Percentiles rank a stretch among this genome's conserved stretches.
These are phyloP conservation scores for Tachina lurida DNA, from an alignment of 2,888 invertebrate species.

Conservation along the genomic window DNA sequence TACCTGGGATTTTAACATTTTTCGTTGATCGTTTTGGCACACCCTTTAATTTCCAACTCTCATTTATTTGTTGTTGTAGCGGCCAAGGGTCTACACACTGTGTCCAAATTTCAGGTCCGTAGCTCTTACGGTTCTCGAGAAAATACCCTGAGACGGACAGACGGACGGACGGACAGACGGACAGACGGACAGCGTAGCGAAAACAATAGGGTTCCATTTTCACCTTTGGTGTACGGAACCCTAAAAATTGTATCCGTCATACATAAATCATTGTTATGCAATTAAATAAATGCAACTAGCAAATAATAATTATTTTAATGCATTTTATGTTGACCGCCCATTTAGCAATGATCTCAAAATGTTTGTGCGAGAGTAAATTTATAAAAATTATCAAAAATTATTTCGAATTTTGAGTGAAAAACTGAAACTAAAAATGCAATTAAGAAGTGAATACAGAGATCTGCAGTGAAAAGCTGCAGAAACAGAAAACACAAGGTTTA, in stretches of 20 bases:
- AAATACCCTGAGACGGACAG: no score
- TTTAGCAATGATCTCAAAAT: slow-evolving; percentile 56
- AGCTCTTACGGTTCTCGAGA: no score
- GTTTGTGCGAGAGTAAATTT: background rate
- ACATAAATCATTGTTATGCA: slow-evolving; percentile 55
- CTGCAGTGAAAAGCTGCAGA: background rate
- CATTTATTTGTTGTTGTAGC: no score
- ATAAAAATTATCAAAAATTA: slow-evolving; percentile 41
- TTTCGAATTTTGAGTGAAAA: background rate
- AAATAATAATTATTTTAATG: slow-evolving; percentile 39
- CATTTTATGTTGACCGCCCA: slow-evolving; percentile 4
- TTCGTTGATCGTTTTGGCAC: no score
- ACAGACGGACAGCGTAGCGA: no score
- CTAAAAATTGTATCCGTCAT: slow-evolving; percentile 21
- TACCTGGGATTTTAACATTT: no score
- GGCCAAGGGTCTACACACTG: no score
- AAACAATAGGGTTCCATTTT: no score
- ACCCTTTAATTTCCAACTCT: no score
- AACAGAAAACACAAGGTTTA: slow-evolving; percentile 19
- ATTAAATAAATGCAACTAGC: slow-evolving; percentile 45
- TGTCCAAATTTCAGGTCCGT: no score
- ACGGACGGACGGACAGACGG: no score
- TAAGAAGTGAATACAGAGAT: slow-evolving; percentile 9
- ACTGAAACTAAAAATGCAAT: background rate
- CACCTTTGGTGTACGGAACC: no score